A percentile compares a stretch with the other conserved stretches of the same genome.
These are phyloP conservation scores for Mormyrus proboscirostris DNA, from an alignment of 2,797 vertebrate genomes.

Conservation along the genomic window DNA sequence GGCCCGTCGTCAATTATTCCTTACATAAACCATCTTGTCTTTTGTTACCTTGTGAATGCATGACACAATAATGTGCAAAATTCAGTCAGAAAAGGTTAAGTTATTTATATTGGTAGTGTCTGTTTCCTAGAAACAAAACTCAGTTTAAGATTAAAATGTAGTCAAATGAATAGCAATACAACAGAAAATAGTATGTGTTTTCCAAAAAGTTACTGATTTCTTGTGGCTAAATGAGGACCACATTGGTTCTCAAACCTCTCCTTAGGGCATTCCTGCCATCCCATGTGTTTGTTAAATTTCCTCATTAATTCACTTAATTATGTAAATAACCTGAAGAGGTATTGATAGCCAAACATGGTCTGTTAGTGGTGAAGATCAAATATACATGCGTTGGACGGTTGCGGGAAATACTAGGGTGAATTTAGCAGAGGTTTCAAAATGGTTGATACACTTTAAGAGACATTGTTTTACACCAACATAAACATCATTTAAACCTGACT, in stretches of 20 bases:
- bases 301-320: background rate
- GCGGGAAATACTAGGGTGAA: background rate
- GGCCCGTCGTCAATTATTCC: no score
- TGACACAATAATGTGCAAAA: background rate
- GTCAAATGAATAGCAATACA: background rate
- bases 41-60: background rate
- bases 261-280: background rate
- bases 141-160: background rate
- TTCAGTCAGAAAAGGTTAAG: background rate
- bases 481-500: background rate
- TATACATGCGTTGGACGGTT: background rate
- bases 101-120: background rate
- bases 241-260: background rate
- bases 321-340: background rate
- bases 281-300: background rate
- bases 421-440: background rate
- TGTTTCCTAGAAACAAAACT: background rate
- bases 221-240: background rate
- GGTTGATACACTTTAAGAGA: background rate
- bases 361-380: background rate
- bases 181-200: background rate
- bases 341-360: background rate
- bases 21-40: background rate
- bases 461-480: background rate
- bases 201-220: background rate